Evolutionary conservation across 2,113 vertebrate species (phyloP), one percentile per base, ranked within the genome.

Genomic region (Centropus bengalensis): DNA sequence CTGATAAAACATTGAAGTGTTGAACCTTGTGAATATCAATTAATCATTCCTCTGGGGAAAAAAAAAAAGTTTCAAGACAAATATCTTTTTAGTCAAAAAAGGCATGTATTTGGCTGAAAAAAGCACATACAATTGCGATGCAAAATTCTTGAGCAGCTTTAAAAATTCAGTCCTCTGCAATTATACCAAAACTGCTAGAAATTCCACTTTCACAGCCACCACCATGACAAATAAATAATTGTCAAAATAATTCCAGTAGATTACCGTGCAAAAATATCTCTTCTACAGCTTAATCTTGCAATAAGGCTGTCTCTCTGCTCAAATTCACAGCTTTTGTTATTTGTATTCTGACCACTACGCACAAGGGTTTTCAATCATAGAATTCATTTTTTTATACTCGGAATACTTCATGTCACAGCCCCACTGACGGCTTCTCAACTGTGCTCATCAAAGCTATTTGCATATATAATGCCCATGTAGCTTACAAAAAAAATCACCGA

Each of bases 1-100:
- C 71, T 67, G 67, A 88, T 93, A 91, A 95, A 93, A 96, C 80
- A 89, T 51, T 95, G 8, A 89, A 77, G 68, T 51, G 76, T 19
- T 80, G 63, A 87, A 85, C 85, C 62, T 58, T 36, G 36, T 71
- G 78, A 88, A 90, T 86, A 88, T 12, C 51, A 82, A 86, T 91
- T 80, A 95, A 55, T 88, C 76, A 86, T 74, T 91, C 28, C 42
- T 51, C 60, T 27, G 15, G 68, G 54, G 10, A 6, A 36, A 36
- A 36, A 36, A 36, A 13, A 76, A 59, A 52, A 68, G 10, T 36
- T 90, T 81, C 45, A 86, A 74, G 56, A 91, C 28, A 91, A 78
- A 77, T 69, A 86, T 84, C 91, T 82, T 14, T 86, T 89, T 69
- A 89, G 82, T 82, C 21, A 85, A 82, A 83, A 89, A 49, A 77